Conservation (phyloP, 2,888 invertebrate species). For the Plagodis pulveraria region DNA sequence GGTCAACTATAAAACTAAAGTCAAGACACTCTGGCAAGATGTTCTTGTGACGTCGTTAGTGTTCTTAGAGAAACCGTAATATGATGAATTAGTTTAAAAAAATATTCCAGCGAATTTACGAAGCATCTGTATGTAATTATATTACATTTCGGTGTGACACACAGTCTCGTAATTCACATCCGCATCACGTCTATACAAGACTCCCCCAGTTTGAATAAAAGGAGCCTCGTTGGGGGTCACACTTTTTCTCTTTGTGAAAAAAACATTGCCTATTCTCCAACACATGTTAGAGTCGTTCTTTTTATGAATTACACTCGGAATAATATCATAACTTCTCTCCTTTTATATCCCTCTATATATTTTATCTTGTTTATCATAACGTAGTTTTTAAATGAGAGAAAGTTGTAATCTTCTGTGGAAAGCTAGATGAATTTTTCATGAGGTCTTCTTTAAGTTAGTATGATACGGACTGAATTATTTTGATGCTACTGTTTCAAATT, state of each 20-base stretch:
- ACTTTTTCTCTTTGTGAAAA: slow-evolving; percentile 54
- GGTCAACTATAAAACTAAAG: too few relatives aligned
- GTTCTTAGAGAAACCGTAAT: too few relatives aligned
- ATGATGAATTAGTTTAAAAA: too few relatives aligned
- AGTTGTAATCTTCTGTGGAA: slow-evolving; percentile 11
- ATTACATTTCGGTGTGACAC: slow-evolving; percentile 20
- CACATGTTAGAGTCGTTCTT: slow-evolving; percentile 47
- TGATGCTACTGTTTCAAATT: slow-evolving; percentile 8
- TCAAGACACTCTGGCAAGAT: too few relatives aligned
- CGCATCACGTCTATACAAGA: slow-evolving; percentile 56
- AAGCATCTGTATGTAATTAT: slow-evolving; percentile 4
- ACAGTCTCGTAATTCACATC: slow-evolving; percentile 45
- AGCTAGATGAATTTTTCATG: slow-evolving; percentile 22
- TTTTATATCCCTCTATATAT: slow-evolving; percentile 36
- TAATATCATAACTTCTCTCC: slow-evolving; percentile 46
- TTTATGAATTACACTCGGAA: slow-evolving; percentile 49
- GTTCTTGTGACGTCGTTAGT: too few relatives aligned
- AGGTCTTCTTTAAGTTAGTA: slow-evolving; percentile 8
- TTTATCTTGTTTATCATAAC: slow-evolving; percentile 16
- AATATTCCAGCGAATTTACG: too few relatives aligned
- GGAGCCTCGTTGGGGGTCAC: slow-evolving; percentile 52
- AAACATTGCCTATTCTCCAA: slow-evolving; percentile 37
- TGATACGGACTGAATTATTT: slow-evolving; percentile 3
- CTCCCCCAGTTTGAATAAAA: slow-evolving; percentile 63
- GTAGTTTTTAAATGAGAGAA: slow-evolving; percentile 23